Conservation (phyloP, 2,113 vertebrate species). For the Malurus melanocephalus region DNA sequence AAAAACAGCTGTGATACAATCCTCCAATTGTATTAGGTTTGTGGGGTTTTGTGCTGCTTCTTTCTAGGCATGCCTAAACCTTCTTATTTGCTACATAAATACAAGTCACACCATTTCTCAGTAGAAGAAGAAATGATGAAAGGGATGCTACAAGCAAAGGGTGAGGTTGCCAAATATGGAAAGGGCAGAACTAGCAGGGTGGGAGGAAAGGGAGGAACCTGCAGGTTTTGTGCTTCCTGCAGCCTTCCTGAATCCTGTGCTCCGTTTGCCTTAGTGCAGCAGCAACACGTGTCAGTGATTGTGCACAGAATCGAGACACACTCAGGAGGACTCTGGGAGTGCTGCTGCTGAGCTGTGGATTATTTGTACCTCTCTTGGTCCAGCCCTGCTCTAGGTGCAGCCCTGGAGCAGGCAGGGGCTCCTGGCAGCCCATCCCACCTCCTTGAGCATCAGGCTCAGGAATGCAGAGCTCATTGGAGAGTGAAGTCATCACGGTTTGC, state of each 20-base stretch:
- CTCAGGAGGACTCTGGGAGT: background rate
- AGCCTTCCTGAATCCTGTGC: background rate
- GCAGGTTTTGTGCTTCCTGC: background rate
- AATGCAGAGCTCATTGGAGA: fast-evolving
- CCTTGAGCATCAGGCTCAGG: background rate
- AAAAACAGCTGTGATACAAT: slow-evolving; percentile 11
- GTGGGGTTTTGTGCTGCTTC: background rate
- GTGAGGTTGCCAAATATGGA: background rate
- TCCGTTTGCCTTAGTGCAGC: fast-evolving
- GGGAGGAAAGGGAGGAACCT: background rate
- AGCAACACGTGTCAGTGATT: fast-evolving
- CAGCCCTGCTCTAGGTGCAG: background rate
- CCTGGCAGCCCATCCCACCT: background rate
- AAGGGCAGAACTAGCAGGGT: background rate
- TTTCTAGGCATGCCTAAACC: background rate
- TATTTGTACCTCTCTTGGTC: background rate
- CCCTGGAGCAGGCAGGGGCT: background rate
- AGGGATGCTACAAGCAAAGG: background rate
- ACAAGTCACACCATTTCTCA: background rate
- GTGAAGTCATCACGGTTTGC: background rate
- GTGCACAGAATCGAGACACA: fast-evolving
- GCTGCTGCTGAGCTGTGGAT: background rate
- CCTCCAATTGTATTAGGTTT: background rate
- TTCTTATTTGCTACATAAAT: slow-evolving; percentile 3
- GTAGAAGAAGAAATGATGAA: background rate